Conservation (phyloP, 2,888 invertebrate genomes). For the Eilema sororculum region DNA sequence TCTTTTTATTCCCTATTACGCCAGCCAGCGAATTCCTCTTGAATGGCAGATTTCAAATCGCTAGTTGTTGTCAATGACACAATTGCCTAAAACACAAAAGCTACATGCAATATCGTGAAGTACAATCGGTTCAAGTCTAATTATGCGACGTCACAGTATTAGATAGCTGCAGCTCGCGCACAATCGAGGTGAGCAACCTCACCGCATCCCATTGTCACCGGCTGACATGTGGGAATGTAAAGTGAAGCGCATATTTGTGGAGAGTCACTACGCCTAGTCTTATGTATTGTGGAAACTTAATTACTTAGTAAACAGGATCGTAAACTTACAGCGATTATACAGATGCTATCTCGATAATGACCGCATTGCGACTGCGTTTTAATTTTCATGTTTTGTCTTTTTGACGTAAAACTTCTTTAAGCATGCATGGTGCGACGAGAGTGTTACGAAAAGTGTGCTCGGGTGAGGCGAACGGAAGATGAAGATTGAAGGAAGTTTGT, state of each 20-base stretch:
- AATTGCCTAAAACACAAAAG: constrained; percentile 23
- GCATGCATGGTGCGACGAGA: no score
- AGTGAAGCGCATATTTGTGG: constrained; percentile 61
- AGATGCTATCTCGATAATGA: constrained; percentile 31
- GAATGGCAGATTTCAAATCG: background rate
- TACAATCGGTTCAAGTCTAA: constrained; percentile 69
- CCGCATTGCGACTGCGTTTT: background rate
- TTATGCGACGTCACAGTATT: constrained; percentile 77
- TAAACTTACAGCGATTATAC: constrained; percentile 32
- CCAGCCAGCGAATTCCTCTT: no score
- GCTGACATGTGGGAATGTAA: constrained; percentile 74
- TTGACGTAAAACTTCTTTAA: no score
- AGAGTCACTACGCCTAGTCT: constrained; percentile 46
- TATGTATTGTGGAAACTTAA: constrained; percentile 46
- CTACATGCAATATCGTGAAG: constrained; percentile 47
- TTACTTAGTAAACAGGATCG: constrained; percentile 49
- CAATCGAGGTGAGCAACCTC: constrained; percentile 82
- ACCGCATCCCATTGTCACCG: constrained; percentile 71
- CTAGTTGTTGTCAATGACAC: constrained; percentile 1
- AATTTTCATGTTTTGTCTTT: background rate
- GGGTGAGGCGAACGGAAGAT: no score
- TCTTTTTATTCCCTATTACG: no score
- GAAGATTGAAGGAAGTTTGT: no score
- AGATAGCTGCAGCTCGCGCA: constrained; percentile 61
- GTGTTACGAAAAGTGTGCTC: no score